Conservation (phyloP, 2,888 invertebrate species). For the Aricia artaxerxes region DNA sequence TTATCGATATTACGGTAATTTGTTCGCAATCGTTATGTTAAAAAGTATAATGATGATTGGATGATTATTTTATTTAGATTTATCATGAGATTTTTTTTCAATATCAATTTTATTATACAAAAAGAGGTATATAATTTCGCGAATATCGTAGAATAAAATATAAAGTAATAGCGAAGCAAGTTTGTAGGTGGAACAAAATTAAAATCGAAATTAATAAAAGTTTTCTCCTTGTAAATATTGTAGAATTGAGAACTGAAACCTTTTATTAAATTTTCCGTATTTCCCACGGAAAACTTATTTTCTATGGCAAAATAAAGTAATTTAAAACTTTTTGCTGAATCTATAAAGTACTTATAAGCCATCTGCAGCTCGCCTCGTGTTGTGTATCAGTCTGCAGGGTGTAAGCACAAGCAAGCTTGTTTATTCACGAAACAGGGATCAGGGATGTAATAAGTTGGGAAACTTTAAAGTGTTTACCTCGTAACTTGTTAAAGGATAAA, state of each 20-base stretch:
- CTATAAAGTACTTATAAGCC: background rate
- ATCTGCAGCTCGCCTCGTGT: background rate
- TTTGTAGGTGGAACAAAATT: slow-evolving; percentile 14
- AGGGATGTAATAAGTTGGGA: background rate
- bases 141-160: background rate
- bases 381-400: background rate
- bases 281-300: background rate
- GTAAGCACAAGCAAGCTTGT: background rate
- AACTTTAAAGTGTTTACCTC: background rate
- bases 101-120: background rate
- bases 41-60: background rate
- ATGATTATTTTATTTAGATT: too few relatives aligned
- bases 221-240: slow-evolving; percentile 9
- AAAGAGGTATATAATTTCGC: background rate
- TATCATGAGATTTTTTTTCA: background rate
- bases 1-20: background rate
- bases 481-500: background rate
- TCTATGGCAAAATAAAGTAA: background rate
- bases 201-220: slow-evolving; percentile 12
- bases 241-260: background rate
- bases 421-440: background rate
- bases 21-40: background rate
- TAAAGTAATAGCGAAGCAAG: background rate
- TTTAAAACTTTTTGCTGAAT: background rate
- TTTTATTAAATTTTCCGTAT: slow-evolving; percentile 4